A percentile compares a stretch with the other conserved stretches of the same genome.
phyloP scores from a whole-genome alignment of 2,888 invertebrate species.

The Caenorhabditis sp. region DNA sequence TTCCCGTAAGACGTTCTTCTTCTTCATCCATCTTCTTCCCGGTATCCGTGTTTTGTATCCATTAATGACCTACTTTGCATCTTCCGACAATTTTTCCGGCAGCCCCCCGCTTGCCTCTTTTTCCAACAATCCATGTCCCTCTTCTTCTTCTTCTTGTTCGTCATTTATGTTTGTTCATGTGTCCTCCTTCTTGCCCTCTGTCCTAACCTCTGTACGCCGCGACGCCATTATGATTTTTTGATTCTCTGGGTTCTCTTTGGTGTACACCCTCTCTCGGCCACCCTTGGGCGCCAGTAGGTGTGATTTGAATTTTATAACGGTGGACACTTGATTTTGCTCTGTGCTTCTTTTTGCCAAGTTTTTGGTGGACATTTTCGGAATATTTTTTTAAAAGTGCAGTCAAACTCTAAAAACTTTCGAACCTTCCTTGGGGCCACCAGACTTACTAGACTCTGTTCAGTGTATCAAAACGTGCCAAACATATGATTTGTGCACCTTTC shows the following conservation, averaged over 20 bases:
- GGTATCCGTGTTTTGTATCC: conserved; percentile 24
- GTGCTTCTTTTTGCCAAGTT: neutral
- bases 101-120: neutral
- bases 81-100: conserved; percentile 2
- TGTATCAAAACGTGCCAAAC: neutral
- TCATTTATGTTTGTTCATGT: conserved; percentile 30
- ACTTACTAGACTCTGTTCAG: neutral
- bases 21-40: too few species aligned
- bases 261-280: conserved; percentile 8
- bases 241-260: conserved; percentile 3
- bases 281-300: neutral
- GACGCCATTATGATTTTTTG: conserved; percentile 15
- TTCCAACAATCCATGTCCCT: neutral
- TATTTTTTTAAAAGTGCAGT: too few species aligned
- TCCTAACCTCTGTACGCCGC: neutral
- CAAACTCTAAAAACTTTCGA: too few species aligned
- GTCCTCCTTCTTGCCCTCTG: conserved; percentile 15
- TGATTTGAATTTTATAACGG: conserved; percentile 22
- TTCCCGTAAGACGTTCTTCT: neutral
- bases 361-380: neutral
- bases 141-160: conserved; percentile 9
- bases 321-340: neutral
- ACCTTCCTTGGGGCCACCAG: too few species aligned
- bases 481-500: conserved; percentile 33
- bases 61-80: conserved; percentile 26